A percentile compares a stretch with the other conserved stretches of the same genome.
Conservation (phyloP, 2,113 vertebrate genomes). For the Dipodomys stephensi region DNA sequence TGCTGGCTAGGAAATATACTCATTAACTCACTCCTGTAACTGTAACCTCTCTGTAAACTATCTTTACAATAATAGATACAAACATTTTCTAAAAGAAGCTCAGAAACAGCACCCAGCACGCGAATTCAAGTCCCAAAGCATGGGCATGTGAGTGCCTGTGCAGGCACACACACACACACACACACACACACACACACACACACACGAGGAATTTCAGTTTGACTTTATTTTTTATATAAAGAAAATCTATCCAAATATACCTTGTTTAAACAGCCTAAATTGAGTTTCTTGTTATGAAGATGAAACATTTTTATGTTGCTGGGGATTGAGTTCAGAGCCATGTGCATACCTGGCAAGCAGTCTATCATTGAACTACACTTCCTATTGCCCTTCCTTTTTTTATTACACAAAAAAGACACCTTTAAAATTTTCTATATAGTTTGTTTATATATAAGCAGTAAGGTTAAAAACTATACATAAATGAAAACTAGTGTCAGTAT, state of each 20-base stretch:
- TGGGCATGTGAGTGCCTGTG: too few relatives aligned
- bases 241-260: not conserved
- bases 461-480: not conserved
- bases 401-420: not conserved
- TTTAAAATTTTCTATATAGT: not conserved
- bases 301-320: not conserved
- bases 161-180: too few relatives aligned
- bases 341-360: too few relatives aligned
- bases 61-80: too few relatives aligned
- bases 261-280: slow-evolving; percentile 20
- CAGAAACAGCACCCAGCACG: too few relatives aligned
- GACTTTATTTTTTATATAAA: slow-evolving; percentile 30
- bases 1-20: too few relatives aligned
- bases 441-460: not conserved
- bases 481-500: not conserved
- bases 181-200: too few relatives aligned
- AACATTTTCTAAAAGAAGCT: too few relatives aligned
- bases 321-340: too few relatives aligned
- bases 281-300: not conserved
- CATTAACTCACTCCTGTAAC: too few relatives aligned
- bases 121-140: too few relatives aligned
- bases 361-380: not conserved
- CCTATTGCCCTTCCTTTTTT: not conserved
- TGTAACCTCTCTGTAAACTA: too few relatives aligned
- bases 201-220: not conserved